Base-by-base conservation (phyloP, 2,888 invertebrate species). In the Bruchidius siliquastri region DNA sequence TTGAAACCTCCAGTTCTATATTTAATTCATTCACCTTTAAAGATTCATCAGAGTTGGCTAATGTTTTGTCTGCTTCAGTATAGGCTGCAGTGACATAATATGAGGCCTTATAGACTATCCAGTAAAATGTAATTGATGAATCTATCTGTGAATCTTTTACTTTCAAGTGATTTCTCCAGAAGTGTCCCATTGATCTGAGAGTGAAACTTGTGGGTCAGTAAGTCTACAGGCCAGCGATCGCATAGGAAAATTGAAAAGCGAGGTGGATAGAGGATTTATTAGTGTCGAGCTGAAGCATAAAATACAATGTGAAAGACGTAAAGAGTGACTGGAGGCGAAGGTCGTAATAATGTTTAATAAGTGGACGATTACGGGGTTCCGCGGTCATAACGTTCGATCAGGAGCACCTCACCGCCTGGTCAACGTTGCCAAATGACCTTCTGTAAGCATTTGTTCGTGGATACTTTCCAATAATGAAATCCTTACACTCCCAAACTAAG, bases 311-410 rank as follows among this genome's bases (percentile, higher is more conserved):
- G 49, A 49, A 13, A 20, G 70, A 70, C 4, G 26, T 70, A 74
- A 73, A 74, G 71, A 74, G 67, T 26, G 68, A 75, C 79, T 75
- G 71, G 70, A 67, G 78, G 79, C 76, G 66, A 71, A 72, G 76
- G 75, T 77, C 80, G 83, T 83, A 84, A 84, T 84, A 82, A 83
- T 81, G 83, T 82, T 78, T 83, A 83, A 84, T 84, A 83, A 83
- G 81, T 82, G 79, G 79, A 76, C 82, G 82, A 84, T 84, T 83
- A 83, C 82, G 81, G 83, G 83, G 82, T 82, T 82, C 81, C 78
- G 77, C 76, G 82, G 82, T 83, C 82, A 78, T 81, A 81, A 81
- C 81, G 22, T 68, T 78, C 77, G 49, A 49, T 49, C 49, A 49
- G 49, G 13, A 49, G 49, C 49, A 49, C 49, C 49, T 49, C 49